A percentile compares a stretch with the other conserved stretches of the same genome.
phyloP scores from a whole-genome alignment of 2,888 invertebrate genomes.

The Pecten maximus region DNA sequence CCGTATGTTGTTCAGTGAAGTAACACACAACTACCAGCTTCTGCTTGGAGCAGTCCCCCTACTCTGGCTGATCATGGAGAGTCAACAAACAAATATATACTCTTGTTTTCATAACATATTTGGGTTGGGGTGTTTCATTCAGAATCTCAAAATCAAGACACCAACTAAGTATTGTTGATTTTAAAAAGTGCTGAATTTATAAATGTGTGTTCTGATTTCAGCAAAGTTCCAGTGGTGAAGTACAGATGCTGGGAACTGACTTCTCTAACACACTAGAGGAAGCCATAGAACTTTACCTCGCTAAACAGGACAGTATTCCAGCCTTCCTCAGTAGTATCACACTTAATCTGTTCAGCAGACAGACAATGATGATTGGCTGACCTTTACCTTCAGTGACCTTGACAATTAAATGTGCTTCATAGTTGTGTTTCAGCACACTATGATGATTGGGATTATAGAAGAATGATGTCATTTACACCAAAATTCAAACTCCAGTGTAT shows the following conservation, averaged over 20 bases:
- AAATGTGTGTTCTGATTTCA: slow-evolving; percentile 80
- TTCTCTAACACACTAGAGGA: slow-evolving; percentile 90
- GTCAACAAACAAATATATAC: no score
- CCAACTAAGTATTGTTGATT: not conserved
- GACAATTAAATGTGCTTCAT: not conserved
- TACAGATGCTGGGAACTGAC: slow-evolving; percentile 92
- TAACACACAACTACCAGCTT: no score
- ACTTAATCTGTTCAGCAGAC: slow-evolving; percentile 90
- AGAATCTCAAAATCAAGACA: not conserved
- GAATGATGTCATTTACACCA: not conserved
- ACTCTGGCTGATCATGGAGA: no score
- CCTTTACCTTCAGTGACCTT: not conserved
- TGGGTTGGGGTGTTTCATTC: no score
- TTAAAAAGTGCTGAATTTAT: not conserved
- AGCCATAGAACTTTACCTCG: slow-evolving; percentile 90
- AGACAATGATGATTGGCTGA: slow-evolving; percentile 84
- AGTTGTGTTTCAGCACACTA: not conserved
- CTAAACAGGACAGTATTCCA: slow-evolving; percentile 92
- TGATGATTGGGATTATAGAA: not conserved
- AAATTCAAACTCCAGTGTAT: not conserved
- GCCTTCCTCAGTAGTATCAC: slow-evolving; percentile 93
- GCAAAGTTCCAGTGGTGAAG: slow-evolving; percentile 88
- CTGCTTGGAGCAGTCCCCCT: no score
- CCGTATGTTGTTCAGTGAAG: no score
- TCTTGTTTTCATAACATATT: no score